Conservation (phyloP, 2,888 invertebrate genomes). For the Plutella xylostella region DNA sequence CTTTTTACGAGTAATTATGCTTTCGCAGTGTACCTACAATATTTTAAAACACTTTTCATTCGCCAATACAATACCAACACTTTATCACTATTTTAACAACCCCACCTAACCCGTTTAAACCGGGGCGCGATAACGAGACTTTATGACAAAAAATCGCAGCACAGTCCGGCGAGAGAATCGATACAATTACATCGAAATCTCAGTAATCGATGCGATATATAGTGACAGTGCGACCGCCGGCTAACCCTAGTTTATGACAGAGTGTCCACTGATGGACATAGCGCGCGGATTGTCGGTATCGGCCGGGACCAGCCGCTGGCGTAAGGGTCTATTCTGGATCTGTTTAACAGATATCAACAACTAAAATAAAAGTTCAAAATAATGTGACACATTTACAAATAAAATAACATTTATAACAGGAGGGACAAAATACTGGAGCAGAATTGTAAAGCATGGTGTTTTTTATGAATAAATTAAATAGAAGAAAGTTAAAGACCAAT, state of each 20-base stretch:
- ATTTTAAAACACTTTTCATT: too few relatives aligned
- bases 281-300: slow-evolving; percentile 28
- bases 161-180: background rate
- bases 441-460: too few relatives aligned
- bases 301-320: slow-evolving; percentile 21
- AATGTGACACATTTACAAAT: too few relatives aligned
- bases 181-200: slow-evolving; percentile 3
- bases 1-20: too few relatives aligned
- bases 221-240: slow-evolving; percentile 17
- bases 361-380: background rate
- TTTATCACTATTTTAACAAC: background rate
- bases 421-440: too few relatives aligned
- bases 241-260: slow-evolving; percentile 29
- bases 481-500: too few relatives aligned
- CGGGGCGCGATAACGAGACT: background rate
- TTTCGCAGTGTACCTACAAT: too few relatives aligned
- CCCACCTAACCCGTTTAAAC: background rate
- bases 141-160: background rate
- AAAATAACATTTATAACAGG: too few relatives aligned
- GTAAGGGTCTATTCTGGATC: background rate
- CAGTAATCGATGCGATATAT: slow-evolving; percentile 9
- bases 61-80: too few relatives aligned
- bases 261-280: slow-evolving; percentile 27
- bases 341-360: background rate
- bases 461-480: too few relatives aligned